Percentiles rank a stretch among this genome's conserved stretches.
phyloP scores from a whole-genome alignment of 2,113 vertebrate genomes.

The Engystomops pustulosus region DNA sequence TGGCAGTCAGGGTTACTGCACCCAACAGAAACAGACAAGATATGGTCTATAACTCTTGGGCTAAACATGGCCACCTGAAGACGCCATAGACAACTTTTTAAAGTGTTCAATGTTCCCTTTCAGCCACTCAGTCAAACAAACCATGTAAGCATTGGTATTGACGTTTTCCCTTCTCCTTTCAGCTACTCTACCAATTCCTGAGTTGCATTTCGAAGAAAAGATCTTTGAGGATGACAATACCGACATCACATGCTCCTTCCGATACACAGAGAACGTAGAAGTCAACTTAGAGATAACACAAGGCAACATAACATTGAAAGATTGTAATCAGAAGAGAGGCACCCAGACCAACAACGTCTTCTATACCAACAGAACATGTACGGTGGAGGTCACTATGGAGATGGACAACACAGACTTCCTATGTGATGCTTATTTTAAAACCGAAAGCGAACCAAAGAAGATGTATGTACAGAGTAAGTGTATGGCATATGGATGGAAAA shows the following conservation, averaged over 20 bases:
- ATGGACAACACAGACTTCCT: conserved; percentile 36
- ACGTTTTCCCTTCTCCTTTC: not conserved
- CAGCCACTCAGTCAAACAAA: not conserved
- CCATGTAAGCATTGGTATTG: not conserved
- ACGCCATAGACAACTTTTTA: no score
- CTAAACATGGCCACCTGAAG: no score
- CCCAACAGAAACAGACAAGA: no score
- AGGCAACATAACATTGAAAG: not conserved
- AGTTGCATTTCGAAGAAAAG: not conserved
- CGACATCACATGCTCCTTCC: not conserved
- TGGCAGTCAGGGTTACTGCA: no score
- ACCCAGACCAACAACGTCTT: no score
- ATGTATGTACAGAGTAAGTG: conserved; percentile 42
- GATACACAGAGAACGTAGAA: not conserved
- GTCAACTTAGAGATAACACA: conserved; percentile 33
- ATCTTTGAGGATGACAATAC: conserved; percentile 9
- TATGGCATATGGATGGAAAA: not conserved
- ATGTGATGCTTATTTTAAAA: conserved; percentile 21
- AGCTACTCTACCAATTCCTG: not conserved
- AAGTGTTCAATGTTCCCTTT: no score
- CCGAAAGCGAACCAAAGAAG: conserved; percentile 6
- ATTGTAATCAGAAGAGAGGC: not conserved
- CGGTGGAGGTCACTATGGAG: not conserved
- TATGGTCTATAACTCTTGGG: no score
- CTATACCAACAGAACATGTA: not conserved